These are phyloP conservation scores for Burhinus oedicnemus DNA, from an alignment of 2,113 vertebrate species.

Conservation along the genomic window DNA sequence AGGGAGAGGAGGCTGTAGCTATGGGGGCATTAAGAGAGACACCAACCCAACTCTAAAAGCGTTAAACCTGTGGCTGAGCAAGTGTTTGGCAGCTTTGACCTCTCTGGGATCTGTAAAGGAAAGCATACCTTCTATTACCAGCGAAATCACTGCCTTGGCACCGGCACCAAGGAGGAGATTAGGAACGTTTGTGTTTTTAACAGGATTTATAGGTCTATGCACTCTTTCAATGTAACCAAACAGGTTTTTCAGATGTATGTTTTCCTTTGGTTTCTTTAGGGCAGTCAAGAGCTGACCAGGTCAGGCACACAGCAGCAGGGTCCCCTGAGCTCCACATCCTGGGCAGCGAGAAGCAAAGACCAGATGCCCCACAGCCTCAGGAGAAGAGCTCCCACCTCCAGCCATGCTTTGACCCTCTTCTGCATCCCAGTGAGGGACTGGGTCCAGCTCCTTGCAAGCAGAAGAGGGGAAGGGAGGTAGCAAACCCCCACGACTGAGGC, in stretches of 20 bases:
- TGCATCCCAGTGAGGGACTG: background rate
- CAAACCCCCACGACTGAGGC: background rate
- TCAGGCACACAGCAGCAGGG: background rate
- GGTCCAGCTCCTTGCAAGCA: background rate
- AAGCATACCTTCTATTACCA: background rate
- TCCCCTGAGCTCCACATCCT: rapidly evolving
- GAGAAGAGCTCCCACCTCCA: background rate
- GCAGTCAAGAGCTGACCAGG: background rate
- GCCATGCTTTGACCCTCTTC: background rate
- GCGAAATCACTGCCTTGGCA: background rate
- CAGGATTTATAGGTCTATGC: background rate
- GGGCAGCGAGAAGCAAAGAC: background rate
- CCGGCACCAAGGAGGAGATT: background rate
- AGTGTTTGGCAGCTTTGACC: background rate
- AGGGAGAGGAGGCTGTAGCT: background rate
- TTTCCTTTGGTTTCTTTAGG: background rate
- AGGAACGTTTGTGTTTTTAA: background rate
- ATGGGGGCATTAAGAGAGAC: background rate
- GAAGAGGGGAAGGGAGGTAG: background rate
- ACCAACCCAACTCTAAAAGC: background rate
- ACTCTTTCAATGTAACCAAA: background rate
- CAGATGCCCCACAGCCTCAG: background rate
- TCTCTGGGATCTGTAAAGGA: background rate
- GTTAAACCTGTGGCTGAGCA: background rate
- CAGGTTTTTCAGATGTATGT: background rate